Conservation (phyloP, 2,113 vertebrate genomes). For the Mormyrus iriodes region DNA sequence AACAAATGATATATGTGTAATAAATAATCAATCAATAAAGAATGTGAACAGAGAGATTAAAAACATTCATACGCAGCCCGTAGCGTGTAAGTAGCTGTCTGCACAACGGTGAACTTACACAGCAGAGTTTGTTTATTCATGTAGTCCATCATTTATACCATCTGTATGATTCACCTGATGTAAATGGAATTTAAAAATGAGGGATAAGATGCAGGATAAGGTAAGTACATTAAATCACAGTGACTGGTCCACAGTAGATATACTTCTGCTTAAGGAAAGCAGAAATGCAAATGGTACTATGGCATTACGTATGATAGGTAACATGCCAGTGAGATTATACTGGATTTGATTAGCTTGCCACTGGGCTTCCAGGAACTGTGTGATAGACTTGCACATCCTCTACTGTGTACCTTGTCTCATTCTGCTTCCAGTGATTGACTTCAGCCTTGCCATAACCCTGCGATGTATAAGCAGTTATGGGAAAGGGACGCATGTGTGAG, state of each 20-base stretch:
- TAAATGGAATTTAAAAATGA: neutral
- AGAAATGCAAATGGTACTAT: neutral
- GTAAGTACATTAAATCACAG: neutral
- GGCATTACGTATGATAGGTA: neutral
- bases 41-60: slow-evolving; percentile 32
- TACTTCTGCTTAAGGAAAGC: neutral
- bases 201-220: neutral
- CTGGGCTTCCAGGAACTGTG: neutral
- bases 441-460: neutral
- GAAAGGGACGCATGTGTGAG: neutral
- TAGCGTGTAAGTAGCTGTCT: neutral
- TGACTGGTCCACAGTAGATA: neutral
- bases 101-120: neutral
- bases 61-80: neutral
- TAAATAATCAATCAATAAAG: slow-evolving; percentile 41
- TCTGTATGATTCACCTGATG: neutral
- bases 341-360: neutral
- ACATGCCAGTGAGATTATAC: neutral
- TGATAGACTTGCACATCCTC: neutral
- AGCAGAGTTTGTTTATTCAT: neutral
- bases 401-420: neutral
- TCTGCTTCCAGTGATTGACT: neutral
- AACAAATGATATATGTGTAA: slow-evolving; percentile 48
- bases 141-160: neutral
- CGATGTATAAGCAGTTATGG: neutral